Evolutionary conservation across 1,140 invertebrate species (phyloP).

Genomic region (Steinernema feltiae): DNA sequence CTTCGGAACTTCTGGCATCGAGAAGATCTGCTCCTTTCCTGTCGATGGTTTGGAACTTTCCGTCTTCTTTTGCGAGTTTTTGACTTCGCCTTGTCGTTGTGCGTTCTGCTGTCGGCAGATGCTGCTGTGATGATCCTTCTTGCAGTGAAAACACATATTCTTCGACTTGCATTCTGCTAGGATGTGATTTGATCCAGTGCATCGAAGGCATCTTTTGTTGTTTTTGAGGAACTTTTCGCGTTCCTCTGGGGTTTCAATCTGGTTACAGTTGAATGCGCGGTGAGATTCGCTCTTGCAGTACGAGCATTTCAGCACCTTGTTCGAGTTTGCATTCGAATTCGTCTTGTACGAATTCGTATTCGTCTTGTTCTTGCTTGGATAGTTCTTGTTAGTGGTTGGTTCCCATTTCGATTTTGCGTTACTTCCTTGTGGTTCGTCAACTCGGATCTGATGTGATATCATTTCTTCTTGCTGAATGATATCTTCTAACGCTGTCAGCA

Average conservation of each 20-base stretch:
- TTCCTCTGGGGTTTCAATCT: neutral
- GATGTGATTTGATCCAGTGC: neutral
- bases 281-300: neutral
- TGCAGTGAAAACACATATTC: neutral
- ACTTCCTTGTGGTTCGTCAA: neutral
- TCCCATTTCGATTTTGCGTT: neutral
- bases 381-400: neutral
- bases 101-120: neutral
- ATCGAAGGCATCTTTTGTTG: neutral
- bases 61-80: neutral
- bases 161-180: neutral
- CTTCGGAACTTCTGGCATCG: neutral
- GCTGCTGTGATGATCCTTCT: neutral
- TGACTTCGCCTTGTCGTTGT: neutral
- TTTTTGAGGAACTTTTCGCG: neutral
- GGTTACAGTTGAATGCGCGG: neutral
- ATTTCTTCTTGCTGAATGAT: neutral
- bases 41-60: neutral
- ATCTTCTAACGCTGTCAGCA: neutral
- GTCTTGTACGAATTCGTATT: neutral
- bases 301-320: neutral
- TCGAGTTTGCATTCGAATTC: no score
- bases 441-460: neutral
- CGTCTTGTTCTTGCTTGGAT: neutral
- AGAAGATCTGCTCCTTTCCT: no score